Base-by-base conservation (phyloP, 2,888 invertebrate species). In the Acronicta aceris region DNA sequence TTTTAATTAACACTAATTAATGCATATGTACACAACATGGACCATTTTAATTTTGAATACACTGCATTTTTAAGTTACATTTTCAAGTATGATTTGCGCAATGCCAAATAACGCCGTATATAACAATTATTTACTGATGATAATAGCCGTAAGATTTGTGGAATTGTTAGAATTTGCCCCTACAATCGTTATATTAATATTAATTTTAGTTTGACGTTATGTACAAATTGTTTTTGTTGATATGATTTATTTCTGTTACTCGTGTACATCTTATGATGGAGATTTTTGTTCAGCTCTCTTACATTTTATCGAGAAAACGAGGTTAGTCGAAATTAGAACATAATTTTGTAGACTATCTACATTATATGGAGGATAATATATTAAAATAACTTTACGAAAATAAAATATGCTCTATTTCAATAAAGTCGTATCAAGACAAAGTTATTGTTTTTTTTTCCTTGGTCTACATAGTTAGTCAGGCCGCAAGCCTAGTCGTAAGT, bases 151-250 rank as follows among this genome's bases (percentile, higher is more conserved):
- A 58, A 38, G 16, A 50, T 59, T 51, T 59, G 68, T 60, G 42
- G 45, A 52, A 55, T 69, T 65, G 42, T 73, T 56, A 33, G 54
- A 54, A 57, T 51, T 61, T 66, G 49, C 62, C 49, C 60, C 59
- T 65, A 63, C 45, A 60, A 61, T 64, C 71, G 58, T 71, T 71
- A 62, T 8, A 45, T 12, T 27, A 33, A 56, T 65, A 48, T 59
- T 73, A 60, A 64, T 72, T 76, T 60, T 60, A 65, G 58, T 59
- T 71, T 60, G 68, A 76, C 50, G 58, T 74, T 65, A 46, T 73
- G 65, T 75, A 73, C 59, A 70, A 76, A 67, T 70, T 77, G 65
- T 77, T 77, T 74, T 77, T 77, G 75, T 76, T 77, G 51, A 61
- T 69, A 74, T 63, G 61, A 73, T 77, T 73, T 77, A 77, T 66